Base-by-base conservation (phyloP, 2,113 vertebrate species). In the Siphamia tubifer region DNA sequence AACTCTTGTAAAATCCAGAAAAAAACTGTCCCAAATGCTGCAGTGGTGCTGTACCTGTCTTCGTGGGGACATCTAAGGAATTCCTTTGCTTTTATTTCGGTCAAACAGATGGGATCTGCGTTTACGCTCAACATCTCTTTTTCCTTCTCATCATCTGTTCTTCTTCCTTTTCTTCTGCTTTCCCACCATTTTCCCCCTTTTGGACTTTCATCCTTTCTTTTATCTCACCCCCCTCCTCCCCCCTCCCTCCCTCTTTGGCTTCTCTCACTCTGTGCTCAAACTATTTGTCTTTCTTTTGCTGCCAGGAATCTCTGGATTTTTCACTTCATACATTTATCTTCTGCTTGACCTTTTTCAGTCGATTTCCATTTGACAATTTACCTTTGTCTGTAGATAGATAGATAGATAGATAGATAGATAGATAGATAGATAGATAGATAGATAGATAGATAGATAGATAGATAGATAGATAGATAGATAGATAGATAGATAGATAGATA, bases 81-180 rank as follows among this genome's bases (percentile, higher is more conserved):
- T 91, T 93, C 92, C 92, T 93, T 89, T 49, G 35, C 74, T 88
- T 93, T 93, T 89, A 91, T 93, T 94, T 91, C 92, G 85, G 91
- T 90, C 93, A 93, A 92, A 93, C 95, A 95, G 94, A 92, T 87
- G 91, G 91, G 87, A 92, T 92, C 92, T 94, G 92, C 24, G 83
- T 93, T 94, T 92, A 77, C 68, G 90, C 93, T 91, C 85, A 90
- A 89, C 56, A 89, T 87, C 87, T 91, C 44, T 48, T 48, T 48
- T 48, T 48, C 25, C 45, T 48, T 27, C 30, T 48, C 88, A 81
- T 85, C 57, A 71, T 82, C 91, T 79, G 78, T 81, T 86, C 91
- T 82, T 72, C 82, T 48, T 89, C 78, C 81, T 79, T 89, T 82
- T 75, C 82, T 83, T 70, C 44, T 65, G 53, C 34, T 39, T 64